Conservation (phyloP, 2,113 vertebrate genomes). For the Megaceryle maxima region DNA sequence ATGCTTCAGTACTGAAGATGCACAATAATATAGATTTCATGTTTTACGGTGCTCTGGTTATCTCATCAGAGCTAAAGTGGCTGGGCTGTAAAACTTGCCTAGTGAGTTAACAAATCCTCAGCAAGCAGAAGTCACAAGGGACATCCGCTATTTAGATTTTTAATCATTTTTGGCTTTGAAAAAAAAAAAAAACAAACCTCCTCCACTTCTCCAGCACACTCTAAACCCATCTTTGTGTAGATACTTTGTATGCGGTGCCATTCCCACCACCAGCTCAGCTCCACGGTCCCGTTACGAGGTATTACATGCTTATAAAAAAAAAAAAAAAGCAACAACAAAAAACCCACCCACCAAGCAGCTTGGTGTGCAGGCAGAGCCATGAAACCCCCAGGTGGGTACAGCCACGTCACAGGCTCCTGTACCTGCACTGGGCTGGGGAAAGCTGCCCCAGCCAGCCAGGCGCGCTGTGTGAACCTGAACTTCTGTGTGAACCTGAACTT, state of each 20-base stretch:
- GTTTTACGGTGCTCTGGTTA: neutral
- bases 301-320: neutral
- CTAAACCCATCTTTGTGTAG: neutral
- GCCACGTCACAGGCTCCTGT: fast-evolving
- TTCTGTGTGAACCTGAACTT: constrained; percentile 54
- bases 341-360: neutral
- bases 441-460: neutral
- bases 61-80: neutral
- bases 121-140: neutral
- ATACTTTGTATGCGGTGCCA: neutral
- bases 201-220: fast-evolving
- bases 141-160: neutral
- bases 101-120: neutral
- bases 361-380: neutral
- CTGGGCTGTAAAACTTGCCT: neutral
- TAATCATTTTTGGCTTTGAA: neutral
- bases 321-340: neutral
- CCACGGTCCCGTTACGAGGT: neutral
- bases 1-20: neutral
- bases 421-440: fast-evolving
- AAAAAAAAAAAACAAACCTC: neutral
- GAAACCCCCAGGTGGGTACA: fast-evolving
- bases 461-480: constrained; percentile 43
- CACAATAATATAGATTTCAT: neutral
- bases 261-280: neutral